Base-by-base conservation (phyloP, 2,113 vertebrate species). In the Spermophilus dauricus region DNA sequence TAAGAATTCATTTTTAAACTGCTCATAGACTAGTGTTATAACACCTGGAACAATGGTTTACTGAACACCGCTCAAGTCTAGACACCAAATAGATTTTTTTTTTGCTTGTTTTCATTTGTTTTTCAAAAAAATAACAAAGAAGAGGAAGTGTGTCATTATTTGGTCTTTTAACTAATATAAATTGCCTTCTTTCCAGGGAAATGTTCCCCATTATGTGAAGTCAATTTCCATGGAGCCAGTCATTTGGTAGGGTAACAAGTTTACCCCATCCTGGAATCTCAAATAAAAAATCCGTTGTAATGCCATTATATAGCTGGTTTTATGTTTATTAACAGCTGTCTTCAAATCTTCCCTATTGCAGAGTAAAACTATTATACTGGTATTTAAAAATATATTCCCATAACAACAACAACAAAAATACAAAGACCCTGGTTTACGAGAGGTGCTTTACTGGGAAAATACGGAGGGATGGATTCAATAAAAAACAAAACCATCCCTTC, bases 381-480 rank as follows among this genome's bases (percentile, higher is more conserved):
- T 51, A 86, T 92, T 92, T 94, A 53, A 51, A 76, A 86, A 92
- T 37, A 92, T 39, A 86, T 61, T 78, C 78, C 72, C 48, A 81
- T 92, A 94, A 91, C 37, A 89, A 61, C 20, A 48, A 8, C 34
- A 96, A 96, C 82, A 86, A 88, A 93, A 77, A 89, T 72, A 95
- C 72, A 87, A 70, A 92, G 91, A 94, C 77, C 90, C 86, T 84
- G 87, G 30, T 95, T 98, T 98, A 89, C 63, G 45, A 96, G 96
- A 97, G 91, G 48, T 96, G 91, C 96, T 99, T 99, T 97, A 95
- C 86, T 96, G 96, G 97, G 96, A 84, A 67, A 61, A 90, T 95
- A 89, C 93, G 94, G 89, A 98, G 80, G 89, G 94, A 92, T 97
- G 97, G 83, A 97, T 97, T 98, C 96, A 96, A 94, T 98, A 97